Evolutionary conservation across 2,888 invertebrate genomes (phyloP).

Genomic region (Stegana nigrithorax): DNA sequence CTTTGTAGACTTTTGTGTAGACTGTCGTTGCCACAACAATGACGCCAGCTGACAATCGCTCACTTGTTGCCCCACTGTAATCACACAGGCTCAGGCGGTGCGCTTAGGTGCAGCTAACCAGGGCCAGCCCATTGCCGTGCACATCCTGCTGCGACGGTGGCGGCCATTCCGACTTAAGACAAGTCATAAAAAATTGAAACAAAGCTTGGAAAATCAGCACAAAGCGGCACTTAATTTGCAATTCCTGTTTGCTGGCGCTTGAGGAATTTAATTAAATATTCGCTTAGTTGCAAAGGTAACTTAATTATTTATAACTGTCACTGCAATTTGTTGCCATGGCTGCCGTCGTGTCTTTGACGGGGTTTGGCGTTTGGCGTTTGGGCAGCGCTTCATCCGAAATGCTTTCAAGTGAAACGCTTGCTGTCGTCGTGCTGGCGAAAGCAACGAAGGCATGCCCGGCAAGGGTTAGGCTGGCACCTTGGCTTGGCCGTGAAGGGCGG

Average conservation of each 20-base stretch:
- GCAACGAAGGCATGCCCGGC: too few relatives aligned
- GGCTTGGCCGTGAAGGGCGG: too few relatives aligned
- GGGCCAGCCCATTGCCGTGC: too few relatives aligned
- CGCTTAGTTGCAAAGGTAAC: constrained; percentile 7
- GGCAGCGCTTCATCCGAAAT: too few relatives aligned
- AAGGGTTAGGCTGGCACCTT: too few relatives aligned
- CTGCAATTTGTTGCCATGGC: constrained; percentile 9
- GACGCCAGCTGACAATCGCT: background rate
- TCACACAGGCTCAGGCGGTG: too few relatives aligned
- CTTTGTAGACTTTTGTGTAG: background rate
- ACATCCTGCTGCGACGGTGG: too few relatives aligned
- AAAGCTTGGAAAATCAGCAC: background rate
- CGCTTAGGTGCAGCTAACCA: background rate
- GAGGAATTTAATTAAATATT: constrained; percentile 13
- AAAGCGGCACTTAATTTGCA: background rate
- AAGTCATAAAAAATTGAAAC: background rate
- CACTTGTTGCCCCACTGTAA: background rate
- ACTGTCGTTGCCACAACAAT: background rate
- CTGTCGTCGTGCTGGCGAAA: too few relatives aligned
- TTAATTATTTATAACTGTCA: constrained; percentile 17
- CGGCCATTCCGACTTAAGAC: background rate
- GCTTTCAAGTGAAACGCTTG: too few relatives aligned
- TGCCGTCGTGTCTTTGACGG: too few relatives aligned
- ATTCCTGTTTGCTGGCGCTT: background rate
- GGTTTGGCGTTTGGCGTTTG: too few relatives aligned